Base-by-base conservation (phyloP, 2,113 vertebrate species). In the Silurus asotus region DNA sequence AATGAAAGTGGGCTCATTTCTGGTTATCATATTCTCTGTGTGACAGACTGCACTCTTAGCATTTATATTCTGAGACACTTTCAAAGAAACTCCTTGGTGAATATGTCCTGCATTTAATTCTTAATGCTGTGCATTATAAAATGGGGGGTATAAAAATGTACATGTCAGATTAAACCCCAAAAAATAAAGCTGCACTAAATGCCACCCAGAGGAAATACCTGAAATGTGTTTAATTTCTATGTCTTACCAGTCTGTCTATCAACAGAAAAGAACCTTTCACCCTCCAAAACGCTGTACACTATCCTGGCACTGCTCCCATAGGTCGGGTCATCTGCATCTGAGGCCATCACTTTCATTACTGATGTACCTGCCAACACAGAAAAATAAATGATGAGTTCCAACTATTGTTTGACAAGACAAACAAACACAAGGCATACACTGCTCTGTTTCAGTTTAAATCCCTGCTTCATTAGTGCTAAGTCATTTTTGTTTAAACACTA, bases 271-370 rank as follows among this genome's bases (percentile, higher is more conserved):
- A 96, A 97, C 89, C 90, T 96, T 91, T 99, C 97, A 4, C 96
- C 97, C 0, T 99, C 97, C 93, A 98, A 93, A n/a, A 99, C 96
- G 0, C 97, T 99, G 95, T 99, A 99, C 67, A 98, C 96, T 62
- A 99, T 94, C 78, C 96, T 92, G 70, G 98, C 98, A 48, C 98
- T 99, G 95, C 96, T 99, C 78, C 98, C 98, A 0, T 99, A 99
- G 0, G 96, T 96, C 74, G 97, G 98, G 92, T 99, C 98, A 0
- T 99, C 98, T 0, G 97, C 98, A 48, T 99, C 98, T 0, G 96
- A 98, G 0, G 98, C 98, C 89, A 96, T 96, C 85, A 99, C 97
- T 93, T 97, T 97, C 97, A 99, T 99, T 88, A 99, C 97, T 0
- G 98, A 99, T 0, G 98, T 98, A 89, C 97, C 98, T 99, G 94